Evolutionary conservation across 2,888 invertebrate species (phyloP).

Genomic region (Lasius platythorax): DNA sequence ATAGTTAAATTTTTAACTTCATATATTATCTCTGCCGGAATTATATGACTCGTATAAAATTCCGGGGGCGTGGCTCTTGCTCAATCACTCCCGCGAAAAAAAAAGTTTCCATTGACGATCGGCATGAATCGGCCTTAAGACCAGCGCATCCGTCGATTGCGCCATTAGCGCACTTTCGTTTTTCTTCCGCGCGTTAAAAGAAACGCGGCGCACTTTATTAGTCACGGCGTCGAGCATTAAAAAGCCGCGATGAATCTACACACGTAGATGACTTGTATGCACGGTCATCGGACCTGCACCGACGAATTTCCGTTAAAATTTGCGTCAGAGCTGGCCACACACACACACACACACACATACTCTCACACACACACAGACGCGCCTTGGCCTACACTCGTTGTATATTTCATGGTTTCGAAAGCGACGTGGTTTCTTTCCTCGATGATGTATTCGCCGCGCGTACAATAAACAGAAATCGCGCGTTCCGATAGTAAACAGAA

Average conservation of each 20-base stretch:
- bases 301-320: constrained; percentile 51
- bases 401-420: constrained; percentile 46
- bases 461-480: constrained; percentile 7
- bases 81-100: neutral
- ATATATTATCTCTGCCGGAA: neutral
- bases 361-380: neutral
- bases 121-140: constrained; percentile 30
- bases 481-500: neutral
- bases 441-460: constrained; percentile 9
- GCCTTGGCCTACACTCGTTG: constrained; percentile 50
- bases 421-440: constrained; percentile 37
- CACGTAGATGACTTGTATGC: constrained; percentile 10
- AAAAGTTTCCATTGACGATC: constrained; percentile 34
- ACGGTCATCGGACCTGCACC: constrained; percentile 50
- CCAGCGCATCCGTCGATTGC: constrained; percentile 49
- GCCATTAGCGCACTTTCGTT: constrained; percentile 60
- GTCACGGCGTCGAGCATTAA: constrained; percentile 49
- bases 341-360: no score
- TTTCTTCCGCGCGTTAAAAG: constrained; percentile 59
- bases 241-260: constrained; percentile 49
- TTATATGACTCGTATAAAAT: neutral
- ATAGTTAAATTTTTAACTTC: neutral
- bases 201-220: constrained; percentile 52
- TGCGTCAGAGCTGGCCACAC: constrained; percentile 36
- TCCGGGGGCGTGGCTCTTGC: neutral